phyloP scores from a whole-genome alignment of 1,140 invertebrate species.

The Caerostris extrusa region DNA sequence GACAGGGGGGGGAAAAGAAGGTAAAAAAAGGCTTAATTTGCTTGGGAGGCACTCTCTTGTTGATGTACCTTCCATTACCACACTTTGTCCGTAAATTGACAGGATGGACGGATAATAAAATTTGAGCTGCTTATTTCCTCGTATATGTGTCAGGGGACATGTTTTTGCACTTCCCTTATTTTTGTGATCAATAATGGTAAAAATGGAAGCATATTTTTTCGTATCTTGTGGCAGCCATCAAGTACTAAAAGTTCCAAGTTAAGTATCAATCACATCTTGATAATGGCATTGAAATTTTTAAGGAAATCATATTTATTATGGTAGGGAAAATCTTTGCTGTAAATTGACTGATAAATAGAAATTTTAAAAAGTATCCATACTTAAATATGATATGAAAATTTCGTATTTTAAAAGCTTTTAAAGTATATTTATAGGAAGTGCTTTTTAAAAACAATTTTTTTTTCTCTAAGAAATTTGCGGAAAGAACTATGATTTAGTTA shows the following conservation, averaged over 20 bases:
- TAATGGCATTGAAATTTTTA: neutral
- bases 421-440: too few species aligned
- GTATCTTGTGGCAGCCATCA: neutral
- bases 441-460: too few species aligned
- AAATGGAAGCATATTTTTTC: conserved; percentile 35
- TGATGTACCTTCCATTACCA: conserved; percentile 40
- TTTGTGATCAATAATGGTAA: conserved; percentile 58
- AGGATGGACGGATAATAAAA: conserved; percentile 69
- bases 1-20: neutral
- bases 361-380: too few species aligned
- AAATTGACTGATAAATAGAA: too few species aligned
- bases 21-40: conserved; percentile 3
- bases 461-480: too few species aligned
- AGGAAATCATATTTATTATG: neutral
- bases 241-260: neutral
- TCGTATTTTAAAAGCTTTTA: too few species aligned
- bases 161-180: conserved; percentile 8
- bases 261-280: neutral
- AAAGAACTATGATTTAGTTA: too few species aligned
- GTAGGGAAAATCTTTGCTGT: too few species aligned
- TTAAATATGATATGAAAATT: too few species aligned
- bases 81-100: conserved; percentile 59
- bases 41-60: conserved; percentile 37
- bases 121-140: conserved; percentile 59
- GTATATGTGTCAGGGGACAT: conserved; percentile 28